Evolutionary conservation across 2,113 vertebrate species (phyloP).

Genomic region (Diglossa brunneiventris): DNA sequence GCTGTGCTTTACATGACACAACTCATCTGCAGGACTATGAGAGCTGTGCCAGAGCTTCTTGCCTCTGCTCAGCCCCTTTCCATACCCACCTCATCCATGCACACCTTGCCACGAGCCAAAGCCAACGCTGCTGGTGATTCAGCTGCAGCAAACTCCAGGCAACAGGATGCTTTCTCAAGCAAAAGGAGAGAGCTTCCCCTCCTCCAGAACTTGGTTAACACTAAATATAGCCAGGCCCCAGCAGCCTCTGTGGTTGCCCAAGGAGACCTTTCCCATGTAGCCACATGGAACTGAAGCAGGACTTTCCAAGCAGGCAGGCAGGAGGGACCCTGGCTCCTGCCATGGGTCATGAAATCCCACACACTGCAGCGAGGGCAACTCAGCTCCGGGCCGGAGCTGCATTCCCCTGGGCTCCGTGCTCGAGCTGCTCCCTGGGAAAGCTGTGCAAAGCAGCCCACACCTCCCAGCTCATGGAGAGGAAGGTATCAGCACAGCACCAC

Average conservation of each 20-base stretch:
- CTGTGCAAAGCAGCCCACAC: background rate
- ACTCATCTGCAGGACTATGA: background rate
- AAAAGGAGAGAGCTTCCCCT: background rate
- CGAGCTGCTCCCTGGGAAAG: background rate
- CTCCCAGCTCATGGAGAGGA: background rate
- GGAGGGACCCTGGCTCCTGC: background rate
- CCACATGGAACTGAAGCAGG: background rate
- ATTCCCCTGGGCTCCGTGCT: background rate
- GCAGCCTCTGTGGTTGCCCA: background rate
- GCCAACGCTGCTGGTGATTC: accelerated
- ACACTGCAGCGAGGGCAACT: accelerated
- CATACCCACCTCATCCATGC: background rate
- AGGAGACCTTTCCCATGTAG: background rate
- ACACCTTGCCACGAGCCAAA: background rate
- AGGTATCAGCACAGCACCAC: background rate
- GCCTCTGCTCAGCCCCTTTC: background rate
- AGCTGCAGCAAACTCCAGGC: accelerated
- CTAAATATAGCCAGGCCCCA: background rate
- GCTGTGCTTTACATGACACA: background rate
- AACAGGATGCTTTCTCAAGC: background rate
- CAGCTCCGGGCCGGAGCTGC: background rate
- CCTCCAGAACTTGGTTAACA: conserved; percentile 12
- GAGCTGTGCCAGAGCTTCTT: background rate
- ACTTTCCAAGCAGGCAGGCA: background rate
- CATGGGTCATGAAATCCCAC: accelerated